These are phyloP conservation scores for Embiotoca jacksoni DNA, from an alignment of 2,113 vertebrate genomes.

Conservation along the genomic window DNA sequence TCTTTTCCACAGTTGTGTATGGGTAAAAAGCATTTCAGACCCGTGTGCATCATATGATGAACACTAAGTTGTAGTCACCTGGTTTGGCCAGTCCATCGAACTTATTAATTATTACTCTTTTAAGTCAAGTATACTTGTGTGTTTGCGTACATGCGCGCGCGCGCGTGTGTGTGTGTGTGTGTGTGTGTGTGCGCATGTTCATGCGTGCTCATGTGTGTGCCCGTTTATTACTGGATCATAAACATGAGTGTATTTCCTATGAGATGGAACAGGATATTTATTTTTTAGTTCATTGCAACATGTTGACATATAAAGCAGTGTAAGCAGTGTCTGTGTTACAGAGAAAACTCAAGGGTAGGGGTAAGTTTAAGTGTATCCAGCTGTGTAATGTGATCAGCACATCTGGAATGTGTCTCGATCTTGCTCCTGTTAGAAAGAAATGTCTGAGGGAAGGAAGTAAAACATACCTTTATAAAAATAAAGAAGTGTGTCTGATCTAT, in stretches of 20 bases:
- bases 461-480: slow-evolving; percentile 73
- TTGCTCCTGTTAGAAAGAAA: slow-evolving; percentile 41
- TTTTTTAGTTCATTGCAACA: slow-evolving; percentile 32
- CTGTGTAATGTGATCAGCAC: slow-evolving; percentile 76
- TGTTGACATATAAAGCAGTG: slow-evolving; percentile 39
- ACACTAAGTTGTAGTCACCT: background rate
- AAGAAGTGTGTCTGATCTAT: slow-evolving; percentile 56
- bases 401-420: slow-evolving; percentile 77
- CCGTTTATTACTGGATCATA: background rate
- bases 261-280: slow-evolving; percentile 50
- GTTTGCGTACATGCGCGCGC: too few relatives aligned
- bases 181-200: too few relatives aligned
- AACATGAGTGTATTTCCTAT: slow-evolving; percentile 25
- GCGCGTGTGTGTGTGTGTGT: too few relatives aligned
- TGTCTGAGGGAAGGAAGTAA: slow-evolving; percentile 66
- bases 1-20: background rate
- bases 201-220: background rate
- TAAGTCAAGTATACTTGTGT: too few relatives aligned
- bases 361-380: slow-evolving; percentile 70
- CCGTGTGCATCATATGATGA: background rate
- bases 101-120: background rate
- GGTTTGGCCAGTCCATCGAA: too few relatives aligned
- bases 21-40: background rate
- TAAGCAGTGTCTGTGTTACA: slow-evolving; percentile 27
- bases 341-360: slow-evolving; percentile 49